Conservation (phyloP, 1,140 invertebrate species). For the Neodiprion fabricii region DNA sequence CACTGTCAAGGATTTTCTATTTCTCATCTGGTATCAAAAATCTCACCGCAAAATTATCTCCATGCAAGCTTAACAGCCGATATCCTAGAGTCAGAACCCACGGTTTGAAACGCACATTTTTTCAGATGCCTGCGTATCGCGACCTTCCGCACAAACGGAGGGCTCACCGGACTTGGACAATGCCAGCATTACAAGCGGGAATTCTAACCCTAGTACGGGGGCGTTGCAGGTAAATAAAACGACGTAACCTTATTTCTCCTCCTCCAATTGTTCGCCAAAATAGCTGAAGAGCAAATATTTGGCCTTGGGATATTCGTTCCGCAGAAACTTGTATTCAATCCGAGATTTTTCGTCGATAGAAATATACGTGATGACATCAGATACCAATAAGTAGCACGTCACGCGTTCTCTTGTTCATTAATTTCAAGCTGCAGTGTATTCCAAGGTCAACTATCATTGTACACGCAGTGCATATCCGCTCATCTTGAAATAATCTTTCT, state of each 20-base stretch:
- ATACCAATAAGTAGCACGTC: slow-evolving; percentile 40
- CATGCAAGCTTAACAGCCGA: no score
- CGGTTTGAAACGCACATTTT: neutral
- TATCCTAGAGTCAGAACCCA: no score
- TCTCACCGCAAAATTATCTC: no score
- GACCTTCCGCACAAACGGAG: slow-evolving; percentile 43
- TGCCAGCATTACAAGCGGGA: slow-evolving; percentile 53
- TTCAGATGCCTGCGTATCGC: slow-evolving; percentile 44
- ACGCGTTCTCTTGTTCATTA: no score
- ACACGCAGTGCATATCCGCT: neutral
- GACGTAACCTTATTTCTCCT: neutral
- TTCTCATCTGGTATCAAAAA: no score
- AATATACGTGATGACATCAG: slow-evolving; percentile 30
- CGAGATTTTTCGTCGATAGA: no score
- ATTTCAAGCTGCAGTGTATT: no score
- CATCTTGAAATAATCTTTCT: neutral
- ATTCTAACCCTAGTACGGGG: slow-evolving; percentile 54
- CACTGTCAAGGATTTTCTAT: no score
- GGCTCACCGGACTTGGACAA: slow-evolving; percentile 46
- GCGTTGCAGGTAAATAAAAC: slow-evolving; percentile 49
- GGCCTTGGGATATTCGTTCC: no score
- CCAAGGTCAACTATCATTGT: neutral
- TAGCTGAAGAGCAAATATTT: no score
- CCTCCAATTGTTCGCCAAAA: no score
- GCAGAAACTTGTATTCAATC: no score